Base-by-base conservation (phyloP, 2,797 vertebrate species). In the Fistularia commersonii region DNA sequence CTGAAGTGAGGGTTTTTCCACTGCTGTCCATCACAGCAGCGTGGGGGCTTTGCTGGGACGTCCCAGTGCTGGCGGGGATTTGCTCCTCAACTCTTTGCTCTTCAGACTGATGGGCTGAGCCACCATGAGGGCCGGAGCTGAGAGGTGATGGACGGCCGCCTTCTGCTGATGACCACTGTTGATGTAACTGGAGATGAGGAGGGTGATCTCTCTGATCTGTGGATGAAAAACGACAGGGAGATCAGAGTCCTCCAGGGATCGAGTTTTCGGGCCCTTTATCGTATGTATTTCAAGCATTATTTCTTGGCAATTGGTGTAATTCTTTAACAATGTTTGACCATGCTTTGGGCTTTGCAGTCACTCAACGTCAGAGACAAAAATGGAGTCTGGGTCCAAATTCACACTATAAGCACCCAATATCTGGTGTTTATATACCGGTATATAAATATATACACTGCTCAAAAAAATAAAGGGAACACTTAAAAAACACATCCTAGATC, bases 101-200 rank as follows among this genome's bases (percentile, higher is more conserved):
- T 92, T 93, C 55, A 91, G 84, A 48, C 77, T 87, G 61, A 83
- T 69, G 8, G 85, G 85, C 32, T 87, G 91, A 15, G 87, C 87
- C 48, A 91, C 90, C 69, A 95, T 86, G 49, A 94, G 80, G 0
- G 92, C 93, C 1, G 96, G 94, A 35, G 94, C 93, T 3, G 95
- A 97, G 63, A 97, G 93, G 69, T 97, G 95, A 80, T 97, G 93
- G 68, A 92, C 85, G 0, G 90, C 85, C 32, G 91, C 88, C 83
- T 95, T 98, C 81, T 95, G 94, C 67, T 95, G 95, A 57, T 97
- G 91, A 11, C 89, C 86, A 36, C 92, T 93, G 89, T 98, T 98
- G 80, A 98, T 92, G 72, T 98, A 99, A 72, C 93, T 91, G 85
- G 93, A 94, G 54, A 96, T 90, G 77, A 98, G 90, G 48, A 98